phyloP scores from a whole-genome alignment of 2,888 invertebrate genomes.

The Ypsolopha sequella region DNA sequence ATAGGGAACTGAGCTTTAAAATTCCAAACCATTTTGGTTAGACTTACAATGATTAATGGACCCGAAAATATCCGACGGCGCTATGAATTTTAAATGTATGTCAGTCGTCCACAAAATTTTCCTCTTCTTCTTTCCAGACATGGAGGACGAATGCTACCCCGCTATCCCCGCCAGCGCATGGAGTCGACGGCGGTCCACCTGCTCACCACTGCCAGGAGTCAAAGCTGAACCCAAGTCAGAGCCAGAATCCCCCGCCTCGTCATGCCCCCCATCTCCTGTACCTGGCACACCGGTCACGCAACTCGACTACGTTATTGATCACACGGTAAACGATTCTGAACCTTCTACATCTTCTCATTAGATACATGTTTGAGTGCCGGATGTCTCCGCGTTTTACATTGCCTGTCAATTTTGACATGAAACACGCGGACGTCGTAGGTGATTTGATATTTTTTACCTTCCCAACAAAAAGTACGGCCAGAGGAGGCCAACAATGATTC shows the following conservation, averaged over 20 bases:
- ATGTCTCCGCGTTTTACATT: not conserved
- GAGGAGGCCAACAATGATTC: constrained; percentile 22
- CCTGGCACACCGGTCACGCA: constrained; percentile 68
- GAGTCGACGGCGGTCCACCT: constrained; percentile 48
- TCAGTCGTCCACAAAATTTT: no score
- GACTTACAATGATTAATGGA: no score
- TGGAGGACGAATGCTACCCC: constrained; percentile 92
- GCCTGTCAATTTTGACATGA: not conserved
- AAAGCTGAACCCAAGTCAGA: constrained; percentile 84
- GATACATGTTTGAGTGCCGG: no score
- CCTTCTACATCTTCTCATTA: not conserved
- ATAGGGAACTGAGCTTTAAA: no score
- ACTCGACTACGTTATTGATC: constrained; percentile 74
- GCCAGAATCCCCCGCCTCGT: constrained; percentile 79
- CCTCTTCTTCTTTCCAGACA: constrained; percentile 71
- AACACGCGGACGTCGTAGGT: not conserved
- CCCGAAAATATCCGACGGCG: no score
- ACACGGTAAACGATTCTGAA: constrained; percentile 59
- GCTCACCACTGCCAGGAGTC: constrained; percentile 60
- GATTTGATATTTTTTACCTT: constrained; percentile 2
- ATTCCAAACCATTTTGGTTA: no score
- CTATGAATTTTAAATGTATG: no score
- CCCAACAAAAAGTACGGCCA: constrained; percentile 36
- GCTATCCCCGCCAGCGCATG: constrained; percentile 78
- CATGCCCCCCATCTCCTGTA: constrained; percentile 79